A percentile compares a stretch with the other conserved stretches of the same genome.
Conservation (phyloP, 1,140 invertebrate genomes). For the Ceratoteleas bidentatus region DNA sequence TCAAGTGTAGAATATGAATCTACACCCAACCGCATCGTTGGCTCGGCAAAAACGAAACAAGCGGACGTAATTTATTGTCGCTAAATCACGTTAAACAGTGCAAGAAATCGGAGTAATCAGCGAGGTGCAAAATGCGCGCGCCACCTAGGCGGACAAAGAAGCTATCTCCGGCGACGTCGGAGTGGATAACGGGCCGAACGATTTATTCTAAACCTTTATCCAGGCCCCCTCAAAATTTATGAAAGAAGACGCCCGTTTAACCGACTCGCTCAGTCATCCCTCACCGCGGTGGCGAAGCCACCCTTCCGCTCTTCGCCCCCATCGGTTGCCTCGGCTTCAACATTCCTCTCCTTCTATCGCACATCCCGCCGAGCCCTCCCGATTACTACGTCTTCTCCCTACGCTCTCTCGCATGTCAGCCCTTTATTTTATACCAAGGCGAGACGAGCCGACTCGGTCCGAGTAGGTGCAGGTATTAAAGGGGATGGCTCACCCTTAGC, state of each 20-base stretch:
- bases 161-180: constrained; percentile 75
- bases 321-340: constrained; percentile 35
- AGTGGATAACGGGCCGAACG: constrained; percentile 79
- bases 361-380: constrained; percentile 51
- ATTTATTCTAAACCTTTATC: constrained; percentile 81
- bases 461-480: constrained; percentile 78
- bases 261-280: constrained; percentile 81
- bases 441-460: constrained; percentile 71
- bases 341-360: constrained; percentile 58
- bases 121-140: constrained; percentile 50
- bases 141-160: constrained; percentile 45
- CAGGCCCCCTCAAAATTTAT: constrained; percentile 80
- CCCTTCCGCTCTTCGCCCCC: constrained; percentile 64
- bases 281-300: constrained; percentile 75
- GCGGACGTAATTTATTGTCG: constrained; percentile 1
- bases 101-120: constrained; percentile 42
- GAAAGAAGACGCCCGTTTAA: constrained; percentile 81
- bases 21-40: too few relatives aligned
- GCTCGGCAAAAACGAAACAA: not conserved
- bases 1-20: too few relatives aligned
- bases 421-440: constrained; percentile 79
- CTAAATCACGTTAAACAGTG: constrained; percentile 27
- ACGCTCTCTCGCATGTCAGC: constrained; percentile 77
- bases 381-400: constrained; percentile 66
- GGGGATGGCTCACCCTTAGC: constrained; percentile 76